Base-by-base conservation (phyloP, 2,113 vertebrate species). In the Reinhardtius hippoglossoides region DNA sequence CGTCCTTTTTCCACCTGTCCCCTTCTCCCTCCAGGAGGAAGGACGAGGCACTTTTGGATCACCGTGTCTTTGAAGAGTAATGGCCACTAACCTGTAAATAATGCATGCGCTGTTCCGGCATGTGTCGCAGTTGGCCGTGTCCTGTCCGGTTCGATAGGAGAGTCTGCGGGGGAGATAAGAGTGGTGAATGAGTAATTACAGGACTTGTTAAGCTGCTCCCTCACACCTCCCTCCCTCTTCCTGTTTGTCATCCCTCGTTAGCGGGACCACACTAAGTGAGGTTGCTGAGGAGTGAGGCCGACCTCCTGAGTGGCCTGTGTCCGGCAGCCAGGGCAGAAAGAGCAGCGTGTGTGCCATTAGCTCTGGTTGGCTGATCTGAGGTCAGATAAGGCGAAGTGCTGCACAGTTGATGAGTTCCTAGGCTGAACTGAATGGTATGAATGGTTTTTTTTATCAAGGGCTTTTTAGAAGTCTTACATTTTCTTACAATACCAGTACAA, bases 41-140 rank as follows among this genome's bases (percentile, higher is more conserved):
- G 62, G 68, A 88, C 67, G 50, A 61, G 42, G 67, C 64, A 59
- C 70, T 71, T 82, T 78, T 50, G 31, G 78, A 84, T 85, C 80
- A 40, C 23, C 8, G 3, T 80, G 89, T 86, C 86, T 87, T 81
- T 72, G 67, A 80, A 88, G 81, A 91, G 65, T 37, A 78, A 77
- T 44, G 71, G 67, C 78, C 9, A 91, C 95, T 77, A 85, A 99
- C 98, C 98, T 99, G 88, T 99, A 99, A 95, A 99, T 99, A 83
- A 99, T 98, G 84, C 98, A 99, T 20, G 98, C 98, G 76, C 97
- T 99, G 96, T 99, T 99, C 95, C 98, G 96, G 95, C 98, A 99
- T 1, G 97, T 99, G 95, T 98, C 98, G 84, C 98, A 99, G 86
- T 99, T 99, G 84, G 97, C 96, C 42, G 97, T 99, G 96, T 99